Percentiles rank a stretch among this genome's conserved stretches.
Evolutionary conservation across 2,113 vertebrate species (phyloP).

Genomic region (Fregata magnificens): DNA sequence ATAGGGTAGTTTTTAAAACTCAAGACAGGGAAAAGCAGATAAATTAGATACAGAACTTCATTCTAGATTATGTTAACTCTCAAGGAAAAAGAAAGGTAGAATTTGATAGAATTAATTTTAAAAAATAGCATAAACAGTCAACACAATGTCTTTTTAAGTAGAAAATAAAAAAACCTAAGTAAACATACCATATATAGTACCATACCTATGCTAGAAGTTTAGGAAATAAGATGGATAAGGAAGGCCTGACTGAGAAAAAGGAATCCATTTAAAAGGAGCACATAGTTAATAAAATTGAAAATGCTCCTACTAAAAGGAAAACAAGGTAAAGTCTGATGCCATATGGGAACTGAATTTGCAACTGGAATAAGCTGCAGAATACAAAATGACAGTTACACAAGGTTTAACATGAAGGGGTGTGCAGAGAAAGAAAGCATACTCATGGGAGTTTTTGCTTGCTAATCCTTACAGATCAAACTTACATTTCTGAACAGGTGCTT

Average conservation of each 20-base stretch:
- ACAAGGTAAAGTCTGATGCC: background rate
- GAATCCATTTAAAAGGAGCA: background rate
- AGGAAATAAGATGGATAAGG: background rate
- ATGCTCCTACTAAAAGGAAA: background rate
- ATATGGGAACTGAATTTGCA: background rate
- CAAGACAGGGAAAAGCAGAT: background rate
- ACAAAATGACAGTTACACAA: background rate
- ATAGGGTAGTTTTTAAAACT: background rate
- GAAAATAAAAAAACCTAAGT: background rate
- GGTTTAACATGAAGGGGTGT: background rate
- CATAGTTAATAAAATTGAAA: background rate
- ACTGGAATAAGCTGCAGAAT: background rate
- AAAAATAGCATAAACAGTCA: background rate
- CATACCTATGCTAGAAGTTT: background rate
- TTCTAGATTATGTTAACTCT: too few species aligned
- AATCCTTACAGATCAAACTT: background rate
- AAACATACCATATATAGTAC: background rate
- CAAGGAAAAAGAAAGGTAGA: background rate
- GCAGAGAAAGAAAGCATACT: background rate
- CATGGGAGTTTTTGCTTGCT: background rate
- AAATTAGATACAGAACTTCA: too few species aligned
- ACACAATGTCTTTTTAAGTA: background rate
- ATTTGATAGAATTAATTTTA: background rate
- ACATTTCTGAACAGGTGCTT: conserved; percentile 60
- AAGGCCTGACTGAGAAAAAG: background rate